Conservation (phyloP, 2,797 vertebrate species). For the Aselliscus stoliczkanus region DNA sequence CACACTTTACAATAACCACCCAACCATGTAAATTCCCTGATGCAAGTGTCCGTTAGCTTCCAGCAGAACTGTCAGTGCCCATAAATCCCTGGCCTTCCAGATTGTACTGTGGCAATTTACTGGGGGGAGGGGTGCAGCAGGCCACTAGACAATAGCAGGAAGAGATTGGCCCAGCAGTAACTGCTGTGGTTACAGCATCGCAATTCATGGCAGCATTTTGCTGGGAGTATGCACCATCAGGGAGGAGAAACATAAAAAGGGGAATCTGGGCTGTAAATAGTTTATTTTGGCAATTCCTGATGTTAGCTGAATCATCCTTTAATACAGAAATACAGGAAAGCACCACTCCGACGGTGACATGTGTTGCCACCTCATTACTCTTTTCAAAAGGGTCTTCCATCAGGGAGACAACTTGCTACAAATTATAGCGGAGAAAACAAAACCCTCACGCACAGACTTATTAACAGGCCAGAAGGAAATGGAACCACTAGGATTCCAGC, state of each 20-base stretch:
- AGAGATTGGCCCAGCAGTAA: conserved; percentile 40
- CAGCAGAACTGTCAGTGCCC: conserved; percentile 34
- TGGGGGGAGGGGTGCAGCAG: conserved; percentile 27
- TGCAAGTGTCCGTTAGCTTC: conserved; percentile 34
- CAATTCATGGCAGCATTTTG: conserved; percentile 65
- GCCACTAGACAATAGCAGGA: conserved; percentile 34
- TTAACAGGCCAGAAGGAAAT: conserved; percentile 67
- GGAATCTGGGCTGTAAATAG: conserved; percentile 73
- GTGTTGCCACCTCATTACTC: conserved; percentile 84
- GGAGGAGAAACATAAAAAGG: conserved; percentile 62
- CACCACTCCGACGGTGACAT: conserved; percentile 81
- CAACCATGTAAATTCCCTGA: conserved; percentile 19
- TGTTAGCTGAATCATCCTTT: conserved; percentile 81
- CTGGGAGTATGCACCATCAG: conserved; percentile 53
- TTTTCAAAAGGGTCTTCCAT: conserved; percentile 85
- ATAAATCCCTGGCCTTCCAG: conserved; percentile 44
- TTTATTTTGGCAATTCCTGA: conserved; percentile 80
- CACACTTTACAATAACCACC: conserved; percentile 37
- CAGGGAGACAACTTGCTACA: conserved; percentile 79
- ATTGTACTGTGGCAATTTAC: not conserved
- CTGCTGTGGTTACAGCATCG: conserved; percentile 19
- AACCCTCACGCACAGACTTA: conserved; percentile 69
- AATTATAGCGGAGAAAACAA: conserved; percentile 71
- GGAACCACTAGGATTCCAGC: conserved; percentile 48
- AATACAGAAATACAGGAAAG: conserved; percentile 79